phyloP scores from a whole-genome alignment of 2,113 vertebrate species.

The Syrrhaptes paradoxus region DNA sequence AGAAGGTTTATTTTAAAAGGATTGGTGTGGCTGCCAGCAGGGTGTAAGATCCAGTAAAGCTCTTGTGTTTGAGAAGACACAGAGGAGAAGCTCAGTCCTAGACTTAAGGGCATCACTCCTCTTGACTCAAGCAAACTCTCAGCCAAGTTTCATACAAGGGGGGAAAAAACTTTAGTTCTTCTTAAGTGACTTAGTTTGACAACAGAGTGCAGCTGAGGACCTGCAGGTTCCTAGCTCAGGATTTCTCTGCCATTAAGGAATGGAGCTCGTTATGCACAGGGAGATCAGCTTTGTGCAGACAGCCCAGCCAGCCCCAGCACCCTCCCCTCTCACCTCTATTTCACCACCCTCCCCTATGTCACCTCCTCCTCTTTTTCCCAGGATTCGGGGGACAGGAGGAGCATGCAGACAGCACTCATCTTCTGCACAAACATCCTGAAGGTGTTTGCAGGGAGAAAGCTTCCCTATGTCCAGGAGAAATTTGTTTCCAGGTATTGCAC shows the following conservation, averaged over 20 bases:
- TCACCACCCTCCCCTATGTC: not conserved
- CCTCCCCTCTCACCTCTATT: too few relatives aligned
- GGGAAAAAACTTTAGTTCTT: not conserved
- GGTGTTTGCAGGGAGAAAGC: not conserved
- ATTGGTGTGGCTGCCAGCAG: not conserved
- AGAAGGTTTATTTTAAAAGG: not conserved
- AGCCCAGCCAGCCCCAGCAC: not conserved
- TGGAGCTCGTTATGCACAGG: not conserved
- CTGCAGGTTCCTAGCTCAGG: not conserved
- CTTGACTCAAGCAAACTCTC: not conserved
- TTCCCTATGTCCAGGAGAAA: not conserved
- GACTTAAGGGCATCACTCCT: not conserved
- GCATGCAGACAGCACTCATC: rapidly evolving
- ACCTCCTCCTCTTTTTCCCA: not conserved
- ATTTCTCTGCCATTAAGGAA: not conserved
- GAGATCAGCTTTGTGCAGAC: not conserved
- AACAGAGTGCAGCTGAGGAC: not conserved
- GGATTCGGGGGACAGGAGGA: not conserved
- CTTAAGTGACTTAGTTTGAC: not conserved
- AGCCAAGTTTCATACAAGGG: not conserved
- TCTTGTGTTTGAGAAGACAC: not conserved
- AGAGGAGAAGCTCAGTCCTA: not conserved
- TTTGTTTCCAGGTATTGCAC: rapidly evolving
- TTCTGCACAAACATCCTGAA: not conserved
- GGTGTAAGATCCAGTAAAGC: not conserved